Percentiles rank a stretch among this genome's conserved stretches.
These are phyloP conservation scores for Candidula unifasciata DNA, from an alignment of 2,888 invertebrate species.

Conservation along the genomic window DNA sequence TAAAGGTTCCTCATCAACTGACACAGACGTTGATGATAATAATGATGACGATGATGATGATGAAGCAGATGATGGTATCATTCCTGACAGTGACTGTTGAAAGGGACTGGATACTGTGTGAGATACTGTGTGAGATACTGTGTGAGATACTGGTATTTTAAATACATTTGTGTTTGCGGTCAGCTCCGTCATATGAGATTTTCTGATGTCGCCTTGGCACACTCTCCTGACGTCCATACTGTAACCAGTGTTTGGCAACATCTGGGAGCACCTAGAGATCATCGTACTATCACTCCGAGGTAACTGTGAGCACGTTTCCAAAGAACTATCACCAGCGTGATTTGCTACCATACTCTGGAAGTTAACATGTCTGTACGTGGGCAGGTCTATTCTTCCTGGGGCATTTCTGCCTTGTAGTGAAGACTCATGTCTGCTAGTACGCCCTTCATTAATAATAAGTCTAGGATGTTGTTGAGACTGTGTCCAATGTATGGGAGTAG, in stretches of 20 bases:
- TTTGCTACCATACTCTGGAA: neutral
- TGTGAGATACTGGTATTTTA: neutral
- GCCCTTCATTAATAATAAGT: neutral
- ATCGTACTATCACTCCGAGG: neutral
- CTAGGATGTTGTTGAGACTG: conserved; percentile 13
- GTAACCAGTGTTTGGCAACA: neutral
- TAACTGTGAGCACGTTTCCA: neutral
- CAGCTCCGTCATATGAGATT: neutral
- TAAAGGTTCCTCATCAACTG: conserved; percentile 6
- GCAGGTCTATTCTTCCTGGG: too few relatives aligned
- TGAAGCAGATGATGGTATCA: too few relatives aligned
- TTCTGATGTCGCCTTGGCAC: neutral
- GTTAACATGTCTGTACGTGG: neutral
- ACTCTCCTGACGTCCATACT: neutral
- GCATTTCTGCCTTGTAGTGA: neutral
- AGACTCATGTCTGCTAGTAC: neutral
- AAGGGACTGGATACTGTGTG: neutral
- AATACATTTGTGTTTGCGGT: neutral
- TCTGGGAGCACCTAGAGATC: neutral
- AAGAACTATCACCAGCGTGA: neutral
- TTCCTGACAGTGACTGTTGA: neutral
- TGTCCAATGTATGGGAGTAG: neutral
- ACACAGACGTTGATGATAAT: neutral
- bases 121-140: conserved; percentile 11
- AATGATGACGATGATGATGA: neutral